Base-by-base conservation (phyloP, 2,888 invertebrate species). In the Archips xylosteana region DNA sequence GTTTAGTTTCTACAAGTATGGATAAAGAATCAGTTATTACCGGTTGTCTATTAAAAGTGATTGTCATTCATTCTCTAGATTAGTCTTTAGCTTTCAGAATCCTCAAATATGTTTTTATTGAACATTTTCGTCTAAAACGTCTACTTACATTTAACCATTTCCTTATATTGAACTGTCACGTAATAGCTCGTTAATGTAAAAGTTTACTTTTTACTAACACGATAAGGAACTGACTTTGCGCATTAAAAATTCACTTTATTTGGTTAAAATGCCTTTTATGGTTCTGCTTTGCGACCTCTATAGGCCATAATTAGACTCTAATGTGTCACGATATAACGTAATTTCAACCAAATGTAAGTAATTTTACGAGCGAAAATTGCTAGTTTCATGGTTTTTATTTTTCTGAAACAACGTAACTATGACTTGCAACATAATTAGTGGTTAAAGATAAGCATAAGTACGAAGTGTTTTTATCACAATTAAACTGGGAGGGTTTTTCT, bases 241-340 rank as follows among this genome's bases (percentile, higher is more conserved):
- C 67, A 45, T 67, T 69, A 68, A 73, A 72, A 69, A 74, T 51
- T 74, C 69, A 69, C 64, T 69, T 73, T 73, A 74, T 74, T 74
- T 74, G 69, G 69, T 69, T 74, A 69, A 69, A 69, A 69, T 69
- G 59, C 60, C 5, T 74, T 69, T 74, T 64, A 74, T 47, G 64
- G 69, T 69, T n/a, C 57, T 51, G 10, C 57, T 74, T 69, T 49
- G 13, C 59, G 62, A 65, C 69, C 64, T 69, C 36, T 45, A 74
- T 74, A 69, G 73, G 64, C 51, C 69, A 54, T 74, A 74, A 74
- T 74, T 64, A 69, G 73, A 36, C 34, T 36, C n/a, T 69, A 74
- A 74, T 49, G 64, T 63, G 64, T 51, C 73, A 63, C 68, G 61
- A 64, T 51, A 73, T n/a, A 60, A 49, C 36, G 63, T 59, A 60